phyloP scores from a whole-genome alignment of 2,113 vertebrate genomes.

The Xenopus tropicalis region DNA sequence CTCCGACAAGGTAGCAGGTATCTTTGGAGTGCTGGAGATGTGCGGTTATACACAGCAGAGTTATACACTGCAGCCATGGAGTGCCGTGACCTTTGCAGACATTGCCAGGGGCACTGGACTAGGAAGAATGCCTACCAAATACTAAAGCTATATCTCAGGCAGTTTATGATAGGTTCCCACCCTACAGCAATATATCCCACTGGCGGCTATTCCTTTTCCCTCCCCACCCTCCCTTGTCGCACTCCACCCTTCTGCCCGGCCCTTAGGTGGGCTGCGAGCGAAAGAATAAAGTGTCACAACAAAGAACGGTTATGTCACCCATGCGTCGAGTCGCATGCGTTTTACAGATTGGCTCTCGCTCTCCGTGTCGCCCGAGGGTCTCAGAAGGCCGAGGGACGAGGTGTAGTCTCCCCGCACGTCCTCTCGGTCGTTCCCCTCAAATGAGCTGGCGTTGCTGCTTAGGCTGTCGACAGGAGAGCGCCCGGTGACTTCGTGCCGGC shows the following conservation, averaged over 20 bases:
- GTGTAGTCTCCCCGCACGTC: constrained; percentile 76
- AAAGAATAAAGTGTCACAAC: constrained; percentile 11
- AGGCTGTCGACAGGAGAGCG: constrained; percentile 86
- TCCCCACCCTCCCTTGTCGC: not conserved
- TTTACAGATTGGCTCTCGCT: constrained; percentile 82
- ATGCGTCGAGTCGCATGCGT: constrained; percentile 88
- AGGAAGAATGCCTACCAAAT: constrained; percentile 58
- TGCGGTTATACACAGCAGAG: not conserved
- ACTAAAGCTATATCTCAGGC: constrained; percentile 49
- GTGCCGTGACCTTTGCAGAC: constrained; percentile 39
- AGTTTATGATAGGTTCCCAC: constrained; percentile 45
- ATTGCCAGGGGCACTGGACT: constrained; percentile 47
- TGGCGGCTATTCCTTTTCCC: constrained; percentile 20
- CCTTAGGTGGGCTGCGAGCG: not conserved
- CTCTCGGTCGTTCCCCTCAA: constrained; percentile 88
- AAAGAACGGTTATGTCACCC: constrained; percentile 78
- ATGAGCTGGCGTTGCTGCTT: constrained; percentile 89
- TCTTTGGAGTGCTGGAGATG: constrained; percentile 5
- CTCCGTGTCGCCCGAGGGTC: constrained; percentile 72
- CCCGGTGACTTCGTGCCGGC: constrained; percentile 76
- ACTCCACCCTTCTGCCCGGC: constrained; percentile 26
- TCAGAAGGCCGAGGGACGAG: constrained; percentile 76
- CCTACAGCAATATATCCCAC: constrained; percentile 45
- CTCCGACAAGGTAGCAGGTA: constrained; percentile 7
- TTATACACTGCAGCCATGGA: constrained; percentile 6